Conservation (phyloP, 2,888 invertebrate species). For the Dicyrtomina minuta region DNA sequence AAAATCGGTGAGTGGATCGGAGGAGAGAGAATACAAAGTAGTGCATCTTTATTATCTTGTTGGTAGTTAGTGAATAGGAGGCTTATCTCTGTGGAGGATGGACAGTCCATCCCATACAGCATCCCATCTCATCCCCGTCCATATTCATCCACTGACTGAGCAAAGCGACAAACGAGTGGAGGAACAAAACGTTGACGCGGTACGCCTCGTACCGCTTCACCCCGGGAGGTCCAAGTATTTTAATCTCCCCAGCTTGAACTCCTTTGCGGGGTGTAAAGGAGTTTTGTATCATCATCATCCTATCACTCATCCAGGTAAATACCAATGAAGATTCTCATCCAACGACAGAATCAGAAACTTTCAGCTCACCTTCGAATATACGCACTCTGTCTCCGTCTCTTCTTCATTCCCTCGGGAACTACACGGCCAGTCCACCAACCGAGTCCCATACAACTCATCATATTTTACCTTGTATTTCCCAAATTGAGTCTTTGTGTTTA, state of each 20-base stretch:
- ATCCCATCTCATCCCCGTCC: no score
- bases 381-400: conserved; percentile 6
- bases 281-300: conserved; percentile 7
- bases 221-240: conserved; percentile 21
- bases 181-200: background rate
- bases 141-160: no score
- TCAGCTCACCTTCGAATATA: conserved; percentile 14
- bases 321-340: conserved; percentile 9
- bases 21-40: no score
- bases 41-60: no score
- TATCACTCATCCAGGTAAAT: conserved; percentile 8
- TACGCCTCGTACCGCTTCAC: conserved; percentile 26
- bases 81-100: no score
- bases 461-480: no score
- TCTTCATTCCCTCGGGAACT: conserved; percentile 1
- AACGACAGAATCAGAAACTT: background rate
- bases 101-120: no score
- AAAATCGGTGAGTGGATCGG: no score
- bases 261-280: conserved; percentile 3
- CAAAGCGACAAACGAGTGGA: background rate
- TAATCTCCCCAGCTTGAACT: conserved; percentile 10
- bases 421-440: background rate
- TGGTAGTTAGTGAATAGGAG: no score
- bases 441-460: no score
- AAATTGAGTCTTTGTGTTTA: no score